Evolutionary conservation across 2,888 invertebrate genomes (phyloP).

Genomic region (Monopis laevigella): DNA sequence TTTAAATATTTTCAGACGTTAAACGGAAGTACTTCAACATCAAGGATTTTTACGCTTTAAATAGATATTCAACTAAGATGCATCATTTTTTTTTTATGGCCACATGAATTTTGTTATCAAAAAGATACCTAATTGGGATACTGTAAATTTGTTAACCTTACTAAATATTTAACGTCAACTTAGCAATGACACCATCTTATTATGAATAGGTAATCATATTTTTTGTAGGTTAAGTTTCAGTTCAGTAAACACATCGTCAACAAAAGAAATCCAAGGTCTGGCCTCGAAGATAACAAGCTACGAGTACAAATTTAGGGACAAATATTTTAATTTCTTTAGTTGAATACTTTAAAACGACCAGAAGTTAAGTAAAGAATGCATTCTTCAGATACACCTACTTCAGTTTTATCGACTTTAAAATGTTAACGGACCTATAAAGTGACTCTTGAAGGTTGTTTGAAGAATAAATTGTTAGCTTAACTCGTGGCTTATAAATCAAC

Average conservation of each 20-base stretch:
- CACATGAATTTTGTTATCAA: too few relatives aligned
- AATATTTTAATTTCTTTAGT: slow-evolving; percentile 21
- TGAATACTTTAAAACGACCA: slow-evolving; percentile 3
- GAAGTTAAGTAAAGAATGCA: slow-evolving; percentile 5
- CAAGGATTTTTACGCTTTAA: too few relatives aligned
- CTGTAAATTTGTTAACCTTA: too few relatives aligned
- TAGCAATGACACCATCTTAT: slow-evolving; percentile 1
- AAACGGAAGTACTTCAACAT: too few relatives aligned
- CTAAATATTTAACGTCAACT: background rate
- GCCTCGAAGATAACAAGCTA: slow-evolving; percentile 54
- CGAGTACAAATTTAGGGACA: slow-evolving; percentile 56
- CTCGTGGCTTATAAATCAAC: background rate
- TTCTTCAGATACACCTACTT: background rate
- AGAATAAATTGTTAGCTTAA: slow-evolving; percentile 4
- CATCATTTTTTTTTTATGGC: too few relatives aligned
- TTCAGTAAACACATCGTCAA: slow-evolving; percentile 43
- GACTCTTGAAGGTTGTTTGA: slow-evolving; percentile 7
- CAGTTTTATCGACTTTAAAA: slow-evolving; percentile 1
- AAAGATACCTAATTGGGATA: too few relatives aligned
- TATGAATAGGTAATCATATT: too few relatives aligned
- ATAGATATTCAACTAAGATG: too few relatives aligned
- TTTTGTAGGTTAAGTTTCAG: slow-evolving; percentile 35
- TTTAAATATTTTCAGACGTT: too few relatives aligned
- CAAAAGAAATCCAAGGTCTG: slow-evolving; percentile 54
- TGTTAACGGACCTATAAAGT: background rate